phyloP scores from a whole-genome alignment of 2,888 invertebrate genomes.

The Drosophila paramelanica region DNA sequence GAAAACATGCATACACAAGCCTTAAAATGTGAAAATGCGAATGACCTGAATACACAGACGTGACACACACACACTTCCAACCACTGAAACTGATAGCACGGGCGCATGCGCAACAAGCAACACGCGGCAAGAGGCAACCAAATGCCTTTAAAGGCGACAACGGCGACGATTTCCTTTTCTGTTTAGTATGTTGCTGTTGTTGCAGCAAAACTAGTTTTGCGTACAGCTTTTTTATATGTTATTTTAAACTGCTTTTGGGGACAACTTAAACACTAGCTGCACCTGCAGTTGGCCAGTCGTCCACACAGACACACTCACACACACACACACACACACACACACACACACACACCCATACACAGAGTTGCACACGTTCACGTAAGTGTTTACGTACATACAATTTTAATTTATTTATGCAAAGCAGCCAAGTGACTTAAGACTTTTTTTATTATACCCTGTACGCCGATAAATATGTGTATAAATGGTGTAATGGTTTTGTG shows the following conservation, averaged over 20 bases:
- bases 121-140: conserved; percentile 48
- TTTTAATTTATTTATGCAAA: conserved; percentile 66
- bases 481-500: no score
- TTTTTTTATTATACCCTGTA: conserved; percentile 28
- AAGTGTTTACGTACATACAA: background rate
- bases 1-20: conserved; percentile 68
- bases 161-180: conserved; percentile 78
- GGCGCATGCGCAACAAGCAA: conserved; percentile 56
- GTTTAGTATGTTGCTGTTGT: conserved; percentile 46
- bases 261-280: conserved; percentile 54
- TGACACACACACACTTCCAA: conserved; percentile 26
- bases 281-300: conserved; percentile 67
- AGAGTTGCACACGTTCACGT: conserved; percentile 1
- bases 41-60: conserved; percentile 80
- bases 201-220: conserved; percentile 73
- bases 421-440: conserved; percentile 29
- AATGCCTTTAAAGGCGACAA: conserved; percentile 74
- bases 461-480: no score
- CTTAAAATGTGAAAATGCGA: conserved; percentile 82
- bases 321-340: background rate
- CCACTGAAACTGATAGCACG: conserved; percentile 37
- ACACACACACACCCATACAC: background rate
- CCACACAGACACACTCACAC: conserved; percentile 9
- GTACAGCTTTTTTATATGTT: conserved; percentile 40
- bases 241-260: conserved; percentile 51